A percentile compares a stretch with the other conserved stretches of the same genome.
Evolutionary conservation across 2,888 invertebrate genomes (phyloP).

Genomic region (Thyatira batis): DNA sequence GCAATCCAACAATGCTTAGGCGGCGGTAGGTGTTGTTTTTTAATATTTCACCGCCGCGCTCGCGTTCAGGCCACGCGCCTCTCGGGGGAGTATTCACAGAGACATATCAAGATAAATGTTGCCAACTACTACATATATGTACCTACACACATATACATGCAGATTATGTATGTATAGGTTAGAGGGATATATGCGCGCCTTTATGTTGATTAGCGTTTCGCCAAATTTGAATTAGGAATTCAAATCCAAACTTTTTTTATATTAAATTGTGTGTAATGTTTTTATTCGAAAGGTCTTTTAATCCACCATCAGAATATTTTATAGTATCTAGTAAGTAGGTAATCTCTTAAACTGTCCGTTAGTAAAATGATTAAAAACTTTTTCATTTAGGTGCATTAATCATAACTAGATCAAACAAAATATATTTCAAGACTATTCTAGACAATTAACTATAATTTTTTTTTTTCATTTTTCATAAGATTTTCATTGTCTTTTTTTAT

Average conservation of each 20-base stretch:
- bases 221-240: neutral
- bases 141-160: neutral
- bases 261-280: no score
- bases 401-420: no score
- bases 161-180: neutral
- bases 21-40: conserved; percentile 51
- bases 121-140: conserved; percentile 7
- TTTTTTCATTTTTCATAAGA: no score
- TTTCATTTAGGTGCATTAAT: no score
- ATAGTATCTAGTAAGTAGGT: no score
- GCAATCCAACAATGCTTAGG: conserved; percentile 20
- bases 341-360: no score
- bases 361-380: no score
- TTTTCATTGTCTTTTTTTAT: no score
- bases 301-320: no score
- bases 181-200: neutral
- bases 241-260: neutral
- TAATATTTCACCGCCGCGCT: conserved; percentile 62
- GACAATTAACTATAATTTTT: no score
- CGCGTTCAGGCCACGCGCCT: conserved; percentile 48
- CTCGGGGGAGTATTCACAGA: conserved; percentile 55
- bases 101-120: conserved; percentile 40
- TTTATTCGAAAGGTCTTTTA: no score
- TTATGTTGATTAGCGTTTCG: neutral
- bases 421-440: no score